Evolutionary conservation across 1,140 invertebrate genomes (phyloP), one percentile per base, ranked within the genome.

Genomic region (Drosophila ambigua): DNA sequence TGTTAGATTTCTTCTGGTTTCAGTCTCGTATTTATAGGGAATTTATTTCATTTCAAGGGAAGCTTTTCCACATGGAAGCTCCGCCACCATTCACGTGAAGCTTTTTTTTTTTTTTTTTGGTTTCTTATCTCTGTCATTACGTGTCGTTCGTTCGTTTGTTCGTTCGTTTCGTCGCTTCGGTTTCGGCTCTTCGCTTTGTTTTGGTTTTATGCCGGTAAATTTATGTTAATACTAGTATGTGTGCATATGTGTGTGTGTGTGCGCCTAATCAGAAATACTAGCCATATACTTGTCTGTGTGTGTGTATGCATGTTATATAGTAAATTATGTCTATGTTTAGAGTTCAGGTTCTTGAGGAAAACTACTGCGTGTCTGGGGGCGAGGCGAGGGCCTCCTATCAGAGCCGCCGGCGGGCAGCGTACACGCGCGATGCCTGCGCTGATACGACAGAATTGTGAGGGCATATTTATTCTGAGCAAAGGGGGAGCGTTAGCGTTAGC

Each of bases 21-120:
- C 24, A 28, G 48, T 41, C 79, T 45, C 63, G 60, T 81, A 80
- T 85, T 80, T 84, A 85, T 85, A 84, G 63, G 55, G 43, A 61
- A 62, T 52, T 39, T 16, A 48, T 51, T 28, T 15, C 45, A 9
- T 9, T 35, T 5, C 6, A 1, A 13, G 35, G 0, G 20, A 39
- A 39, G 35, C 35, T 39, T 9, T 13, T 4, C 44, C 4, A 8
- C 8, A 7, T 1, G 20, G 20, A 41, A 69, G 66, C 66, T 69
- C 20, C 45, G n/a, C 20, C 20, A 2, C 2, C 20, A 20, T 2
- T 69, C 49, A 68, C 66, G 64, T 57, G 2, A 8, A 69, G 64
- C 64, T 71, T 71, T 68, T 0, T 1, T 13, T 20, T 71, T 71
- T 68, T 0, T 1, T 13, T 20, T 24, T 24, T 4, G 2, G 15